Evolutionary conservation across 2,888 invertebrate species (phyloP).

Genomic region (Carabus problematicus): DNA sequence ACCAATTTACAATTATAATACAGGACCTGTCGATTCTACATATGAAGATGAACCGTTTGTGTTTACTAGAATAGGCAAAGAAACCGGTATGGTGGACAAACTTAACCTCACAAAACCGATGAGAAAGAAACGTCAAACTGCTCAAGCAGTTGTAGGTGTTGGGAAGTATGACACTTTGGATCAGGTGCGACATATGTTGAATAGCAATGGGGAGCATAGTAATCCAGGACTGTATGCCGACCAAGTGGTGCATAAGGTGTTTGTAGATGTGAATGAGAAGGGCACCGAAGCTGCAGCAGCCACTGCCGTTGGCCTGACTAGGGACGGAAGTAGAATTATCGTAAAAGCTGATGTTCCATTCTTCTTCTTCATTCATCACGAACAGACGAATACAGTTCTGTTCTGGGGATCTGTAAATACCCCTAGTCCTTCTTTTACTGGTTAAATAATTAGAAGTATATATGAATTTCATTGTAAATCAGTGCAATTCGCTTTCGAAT

Average conservation of each 20-base stretch:
- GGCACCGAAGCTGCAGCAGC: constrained; percentile 77
- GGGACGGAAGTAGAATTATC: constrained; percentile 63
- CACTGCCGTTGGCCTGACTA: constrained; percentile 65
- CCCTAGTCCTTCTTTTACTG: constrained; percentile 59
- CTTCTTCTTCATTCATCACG: constrained; percentile 75
- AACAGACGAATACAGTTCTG: constrained; percentile 68
- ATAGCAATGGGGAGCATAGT: constrained; percentile 44
- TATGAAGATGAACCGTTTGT: constrained; percentile 11
- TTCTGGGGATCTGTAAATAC: constrained; percentile 75
- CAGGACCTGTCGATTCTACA: background rate
- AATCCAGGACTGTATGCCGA: constrained; percentile 71
- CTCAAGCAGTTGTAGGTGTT: background rate
- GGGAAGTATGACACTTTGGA: constrained; percentile 8
- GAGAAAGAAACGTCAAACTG: constrained; percentile 4
- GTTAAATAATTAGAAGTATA: constrained; percentile 1
- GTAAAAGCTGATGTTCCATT: constrained; percentile 74
- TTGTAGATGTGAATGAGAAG: constrained; percentile 69
- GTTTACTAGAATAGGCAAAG: constrained; percentile 7
- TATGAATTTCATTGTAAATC: background rate
- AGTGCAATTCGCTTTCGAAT: no score
- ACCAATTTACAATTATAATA: constrained; percentile 16
- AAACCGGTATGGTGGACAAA: background rate
- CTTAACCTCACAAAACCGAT: background rate
- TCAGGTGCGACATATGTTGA: constrained; percentile 5
- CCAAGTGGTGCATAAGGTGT: constrained; percentile 71